Percentiles rank a stretch among this genome's conserved stretches.
These are phyloP conservation scores for Hyphantria cunea DNA, from an alignment of 1,140 invertebrate genomes.

Conservation along the genomic window DNA sequence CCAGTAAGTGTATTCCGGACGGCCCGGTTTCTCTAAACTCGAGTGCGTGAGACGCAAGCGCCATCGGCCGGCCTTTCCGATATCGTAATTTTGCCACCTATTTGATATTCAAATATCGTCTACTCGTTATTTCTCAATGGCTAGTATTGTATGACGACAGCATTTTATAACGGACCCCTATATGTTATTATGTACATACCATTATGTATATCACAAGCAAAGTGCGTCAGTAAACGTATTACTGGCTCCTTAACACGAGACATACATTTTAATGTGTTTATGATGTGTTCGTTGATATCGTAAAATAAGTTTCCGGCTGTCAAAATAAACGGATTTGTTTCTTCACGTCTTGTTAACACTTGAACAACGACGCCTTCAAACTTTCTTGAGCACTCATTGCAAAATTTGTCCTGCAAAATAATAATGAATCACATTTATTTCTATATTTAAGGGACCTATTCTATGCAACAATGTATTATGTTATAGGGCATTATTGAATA, in stretches of 20 bases:
- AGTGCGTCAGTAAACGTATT: conserved; percentile 38
- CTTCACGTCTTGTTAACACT: conserved; percentile 13
- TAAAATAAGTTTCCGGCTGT: conserved; percentile 28
- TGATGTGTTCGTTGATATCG: conserved; percentile 26
- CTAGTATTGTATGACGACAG: conserved; percentile 60
- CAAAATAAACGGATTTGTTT: conserved; percentile 12
- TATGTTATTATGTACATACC: conserved; percentile 42
- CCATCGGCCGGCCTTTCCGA: conserved; percentile 58
- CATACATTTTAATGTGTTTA: conserved; percentile 32
- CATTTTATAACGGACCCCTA: conserved; percentile 62
- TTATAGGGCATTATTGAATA: no score
- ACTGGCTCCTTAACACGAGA: conserved; percentile 29
- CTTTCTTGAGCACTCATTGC: no score
- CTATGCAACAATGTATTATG: no score
- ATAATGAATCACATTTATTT: no score
- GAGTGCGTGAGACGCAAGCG: conserved; percentile 65
- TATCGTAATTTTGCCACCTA: conserved; percentile 62
- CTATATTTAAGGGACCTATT: no score
- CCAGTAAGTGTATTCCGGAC: conserved; percentile 66
- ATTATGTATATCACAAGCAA: conserved; percentile 41
- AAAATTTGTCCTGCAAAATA: no score
- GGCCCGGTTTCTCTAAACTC: conserved; percentile 57
- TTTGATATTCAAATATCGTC: conserved; percentile 70
- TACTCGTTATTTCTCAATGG: conserved; percentile 69
- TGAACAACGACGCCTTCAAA: no score